phyloP scores from a whole-genome alignment of 2,797 vertebrate species.

The Anolis apletophallus region DNA sequence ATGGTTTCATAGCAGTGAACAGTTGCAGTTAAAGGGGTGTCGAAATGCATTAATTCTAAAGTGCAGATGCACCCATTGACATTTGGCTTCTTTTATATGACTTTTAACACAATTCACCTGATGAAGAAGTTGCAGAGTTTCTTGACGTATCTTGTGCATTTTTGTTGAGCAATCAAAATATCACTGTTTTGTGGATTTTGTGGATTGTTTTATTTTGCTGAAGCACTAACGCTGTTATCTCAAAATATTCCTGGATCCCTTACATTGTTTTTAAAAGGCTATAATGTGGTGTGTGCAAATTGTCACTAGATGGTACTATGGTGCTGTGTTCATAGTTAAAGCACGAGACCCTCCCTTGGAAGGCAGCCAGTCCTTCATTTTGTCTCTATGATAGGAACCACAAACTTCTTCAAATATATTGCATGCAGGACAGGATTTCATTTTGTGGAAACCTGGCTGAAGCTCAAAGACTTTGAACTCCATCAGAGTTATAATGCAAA shows the following conservation, averaged over 20 bases:
- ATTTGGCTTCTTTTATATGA: no score
- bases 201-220: no score
- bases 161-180: no score
- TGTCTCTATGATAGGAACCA: background rate
- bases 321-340: constrained; percentile 7
- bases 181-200: no score
- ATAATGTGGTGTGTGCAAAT: constrained; percentile 2
- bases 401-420: background rate
- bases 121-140: no score
- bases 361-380: background rate
- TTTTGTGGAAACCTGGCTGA: background rate
- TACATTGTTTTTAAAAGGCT: background rate
- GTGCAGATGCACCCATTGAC: no score
- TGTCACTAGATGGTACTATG: constrained; percentile 22
- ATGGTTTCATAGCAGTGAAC: no score
- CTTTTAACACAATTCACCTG: no score
- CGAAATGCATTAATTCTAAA: no score
- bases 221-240: no score
- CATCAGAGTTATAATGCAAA: background rate
- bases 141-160: no score
- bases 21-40: no score
- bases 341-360: background rate
- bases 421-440: background rate
- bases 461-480: background rate
- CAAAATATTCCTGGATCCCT: background rate